These are phyloP conservation scores for Bubo bubo DNA, from an alignment of 2,113 vertebrate species.

Conservation along the genomic window DNA sequence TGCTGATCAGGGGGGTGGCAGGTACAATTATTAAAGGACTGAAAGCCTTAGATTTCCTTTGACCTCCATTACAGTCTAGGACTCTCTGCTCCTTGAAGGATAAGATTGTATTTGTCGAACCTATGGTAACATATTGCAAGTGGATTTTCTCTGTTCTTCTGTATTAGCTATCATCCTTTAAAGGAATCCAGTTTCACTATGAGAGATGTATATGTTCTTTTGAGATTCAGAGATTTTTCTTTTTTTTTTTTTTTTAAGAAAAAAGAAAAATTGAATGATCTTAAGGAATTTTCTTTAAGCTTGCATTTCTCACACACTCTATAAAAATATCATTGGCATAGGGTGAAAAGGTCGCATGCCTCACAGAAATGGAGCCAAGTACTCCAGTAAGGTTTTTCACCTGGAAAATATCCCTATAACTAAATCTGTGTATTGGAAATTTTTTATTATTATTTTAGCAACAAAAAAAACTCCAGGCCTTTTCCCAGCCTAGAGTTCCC, in stretches of 20 bases:
- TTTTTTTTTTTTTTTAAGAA: background rate
- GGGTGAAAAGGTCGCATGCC: conserved; percentile 46
- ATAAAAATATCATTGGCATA: conserved; percentile 58
- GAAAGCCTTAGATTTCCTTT: conserved; percentile 31
- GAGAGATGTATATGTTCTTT: background rate
- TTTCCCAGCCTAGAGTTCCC: conserved; percentile 3
- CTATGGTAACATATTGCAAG: background rate
- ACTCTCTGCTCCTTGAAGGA: conserved; percentile 8
- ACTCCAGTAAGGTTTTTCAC: conserved; percentile 33
- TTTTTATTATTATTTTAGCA: conserved; percentile 14
- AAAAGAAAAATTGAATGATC: background rate
- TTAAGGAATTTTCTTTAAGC: conserved; percentile 42
- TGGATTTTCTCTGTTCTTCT: background rate
- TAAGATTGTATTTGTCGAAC: background rate
- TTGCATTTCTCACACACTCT: conserved; percentile 19
- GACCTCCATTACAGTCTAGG: conserved; percentile 28
- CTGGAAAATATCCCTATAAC: conserved; percentile 38
- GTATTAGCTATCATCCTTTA: background rate
- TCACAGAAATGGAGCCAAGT: conserved; percentile 39
- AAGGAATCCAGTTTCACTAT: background rate
- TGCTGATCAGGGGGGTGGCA: background rate
- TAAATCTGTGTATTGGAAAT: background rate
- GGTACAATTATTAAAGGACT: conserved; percentile 4
- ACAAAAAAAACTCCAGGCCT: background rate
- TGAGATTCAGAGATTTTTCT: background rate